Base-by-base conservation (phyloP, 2,113 vertebrate genomes). In the Marmota monax region DNA sequence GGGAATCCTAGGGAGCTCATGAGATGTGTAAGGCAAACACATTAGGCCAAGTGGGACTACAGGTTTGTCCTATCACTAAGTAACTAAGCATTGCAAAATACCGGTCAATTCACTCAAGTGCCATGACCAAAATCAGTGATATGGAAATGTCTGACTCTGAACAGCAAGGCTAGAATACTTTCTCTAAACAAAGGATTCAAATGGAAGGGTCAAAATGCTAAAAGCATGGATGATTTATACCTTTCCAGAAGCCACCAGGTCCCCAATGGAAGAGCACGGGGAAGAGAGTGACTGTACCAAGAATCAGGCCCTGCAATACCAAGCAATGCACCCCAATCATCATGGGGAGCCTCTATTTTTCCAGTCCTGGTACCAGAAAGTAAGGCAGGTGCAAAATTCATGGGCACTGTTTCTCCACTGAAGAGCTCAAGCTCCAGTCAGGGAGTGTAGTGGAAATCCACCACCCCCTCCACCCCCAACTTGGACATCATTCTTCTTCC, bases 111-210 rank as follows among this genome's bases (percentile, higher is more conserved):
- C 63, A 45, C 61, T 51, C 39, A 95, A 84, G 25, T 17, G 72
- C 20, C 27, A 20, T 13, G 73, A 14, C 65, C 56, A 74, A 83
- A 86, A 74, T 32, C 32, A 84, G 51, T 22, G 69, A 27, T 42
- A 72, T 2, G 79, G 39, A 85, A n/a, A 48, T 86, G 79, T 91
- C 80, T 96, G 48, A 83, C 34, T 79, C 72, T 27, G 45, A 94
- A 58, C 9, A 70, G 25, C 67, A 72, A 93, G 67, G 8, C 79
- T 63, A 78, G 16, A 85, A 79, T 25, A 56, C 7, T 58, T 95
- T 80, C 16, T 87, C 51, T 63, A 92, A 72, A 65, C 58, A 92
- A 17, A 69, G 16, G 7, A 27, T 74, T 89, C 79, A 77, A 92
- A 83, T 61, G 13, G 6, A 63, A 84, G 45, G 48, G 23, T 72